Base-by-base conservation (phyloP, 1,140 invertebrate genomes). In the Ctenoplectra terminalis region DNA sequence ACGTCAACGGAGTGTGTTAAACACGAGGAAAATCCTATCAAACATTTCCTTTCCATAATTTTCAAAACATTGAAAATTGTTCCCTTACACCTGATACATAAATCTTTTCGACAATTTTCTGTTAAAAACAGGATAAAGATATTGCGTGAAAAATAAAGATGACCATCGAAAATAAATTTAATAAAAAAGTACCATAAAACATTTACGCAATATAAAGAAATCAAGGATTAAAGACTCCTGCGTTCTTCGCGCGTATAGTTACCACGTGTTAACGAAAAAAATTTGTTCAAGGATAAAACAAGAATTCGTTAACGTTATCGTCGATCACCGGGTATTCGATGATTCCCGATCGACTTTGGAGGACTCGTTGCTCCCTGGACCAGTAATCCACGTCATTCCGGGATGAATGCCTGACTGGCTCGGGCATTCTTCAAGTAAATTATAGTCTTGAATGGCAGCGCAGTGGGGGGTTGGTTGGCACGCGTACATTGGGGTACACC, bases 361-460 rank as follows among this genome's bases (percentile, higher is more conserved):
- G 81, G 66, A 69, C 60, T 78, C 54, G 67, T 56, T 69, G 75
- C 72, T 80, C 81, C 60, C 76, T 83, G 84, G 75, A 87, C 80
- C 87, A 84, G 80, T 77, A 82, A 85, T 77, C 82, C 83, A 89
- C 88, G 87, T 89, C 88, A 90, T 87, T 83, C 73, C 61, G 74
- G 78, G 75, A 86, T 90, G 89, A 90, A 91, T 89, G 87, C 89
- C 86, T 78, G 63, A 83, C 83, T 73, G 74, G 87, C 81, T 69
- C 72, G 89, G 90, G 91, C 90, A 94, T 94, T 94, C 93, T 94
- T 94, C 92, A 92, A 94, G 93, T 94, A 94, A 94, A 94, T 94
- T 94, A 94, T 94, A 93, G 93, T 93, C 92, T 94, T 93, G 92
- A 94, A 94, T 94, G 92, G 91, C 88, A 75, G 80, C 92, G 70